Evolutionary conservation across 2,888 invertebrate genomes (phyloP).

Genomic region (Pseudolycoriella hygida): DNA sequence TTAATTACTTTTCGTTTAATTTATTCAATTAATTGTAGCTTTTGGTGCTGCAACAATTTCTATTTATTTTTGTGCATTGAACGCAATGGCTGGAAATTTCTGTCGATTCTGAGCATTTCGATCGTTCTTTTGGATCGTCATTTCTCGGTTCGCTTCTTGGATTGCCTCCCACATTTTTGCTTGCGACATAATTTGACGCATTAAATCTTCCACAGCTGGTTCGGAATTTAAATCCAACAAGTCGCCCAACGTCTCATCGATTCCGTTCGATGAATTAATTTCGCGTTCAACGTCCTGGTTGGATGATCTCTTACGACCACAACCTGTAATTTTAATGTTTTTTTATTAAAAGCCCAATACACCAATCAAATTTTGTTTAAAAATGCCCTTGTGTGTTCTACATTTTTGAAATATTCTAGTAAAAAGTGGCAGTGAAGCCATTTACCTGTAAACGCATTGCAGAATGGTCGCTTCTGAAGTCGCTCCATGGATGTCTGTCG

Average conservation of each 20-base stretch:
- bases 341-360: neutral
- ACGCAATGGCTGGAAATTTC: neutral
- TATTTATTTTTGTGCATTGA: neutral
- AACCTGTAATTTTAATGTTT: neutral
- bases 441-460: slow-evolving; percentile 73
- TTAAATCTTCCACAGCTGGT: slow-evolving; percentile 53
- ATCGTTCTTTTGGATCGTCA: slow-evolving; percentile 38
- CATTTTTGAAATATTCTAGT: too few relatives aligned
- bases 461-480: slow-evolving; percentile 65
- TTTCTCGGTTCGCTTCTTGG: slow-evolving; percentile 56
- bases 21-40: too few relatives aligned
- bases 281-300: neutral
- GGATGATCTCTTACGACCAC: neutral
- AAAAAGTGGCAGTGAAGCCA: neutral
- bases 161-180: slow-evolving; percentile 65
- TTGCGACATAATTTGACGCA: slow-evolving; percentile 61
- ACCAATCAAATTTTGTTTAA: too few relatives aligned
- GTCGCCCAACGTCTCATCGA: slow-evolving; percentile 32
- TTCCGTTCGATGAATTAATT: neutral
- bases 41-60: too few relatives aligned
- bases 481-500: neutral
- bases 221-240: slow-evolving; percentile 49
- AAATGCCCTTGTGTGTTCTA: too few relatives aligned
- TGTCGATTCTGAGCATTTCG: neutral
- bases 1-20: too few relatives aligned